These are phyloP conservation scores for Tapirus terrestris DNA, from an alignment of 2,113 vertebrate genomes.

Conservation along the genomic window DNA sequence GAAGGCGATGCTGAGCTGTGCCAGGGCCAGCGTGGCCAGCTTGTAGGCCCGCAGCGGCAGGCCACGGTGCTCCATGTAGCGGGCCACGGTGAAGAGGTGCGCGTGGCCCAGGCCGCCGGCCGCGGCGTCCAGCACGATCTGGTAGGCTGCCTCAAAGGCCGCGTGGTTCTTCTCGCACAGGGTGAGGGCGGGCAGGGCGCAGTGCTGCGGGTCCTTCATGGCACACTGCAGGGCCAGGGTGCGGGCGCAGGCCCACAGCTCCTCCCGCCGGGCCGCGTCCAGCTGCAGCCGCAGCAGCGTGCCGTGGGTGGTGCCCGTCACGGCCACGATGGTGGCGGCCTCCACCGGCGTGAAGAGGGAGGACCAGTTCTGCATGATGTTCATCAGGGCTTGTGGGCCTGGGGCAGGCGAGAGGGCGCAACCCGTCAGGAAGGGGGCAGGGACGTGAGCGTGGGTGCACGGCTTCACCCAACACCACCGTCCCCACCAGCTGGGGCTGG, in stretches of 20 bases:
- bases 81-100: conserved; percentile 84
- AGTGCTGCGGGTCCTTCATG: conserved; percentile 86
- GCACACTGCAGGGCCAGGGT: conserved; percentile 85
- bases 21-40: conserved; percentile 84
- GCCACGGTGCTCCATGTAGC: conserved; percentile 86
- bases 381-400: conserved; percentile 84
- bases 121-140: conserved; percentile 84
- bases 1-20: conserved; percentile 85
- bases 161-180: conserved; percentile 86
- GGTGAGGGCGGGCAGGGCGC: conserved; percentile 84
- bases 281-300: conserved; percentile 82
- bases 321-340: conserved; percentile 84
- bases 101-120: conserved; percentile 83
- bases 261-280: conserved; percentile 78
- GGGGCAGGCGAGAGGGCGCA: background rate
- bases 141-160: conserved; percentile 85
- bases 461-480: too few species aligned
- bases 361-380: conserved; percentile 86
- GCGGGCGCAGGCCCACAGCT: conserved; percentile 84
- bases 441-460: rapidly evolving
- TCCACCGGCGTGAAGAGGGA: conserved; percentile 84
- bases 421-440: background rate
- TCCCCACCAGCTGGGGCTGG: background rate
- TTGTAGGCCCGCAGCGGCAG: conserved; percentile 84
- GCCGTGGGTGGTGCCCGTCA: conserved; percentile 80